Conservation (phyloP, 2,888 invertebrate genomes). For the Strigamia crassipes region DNA sequence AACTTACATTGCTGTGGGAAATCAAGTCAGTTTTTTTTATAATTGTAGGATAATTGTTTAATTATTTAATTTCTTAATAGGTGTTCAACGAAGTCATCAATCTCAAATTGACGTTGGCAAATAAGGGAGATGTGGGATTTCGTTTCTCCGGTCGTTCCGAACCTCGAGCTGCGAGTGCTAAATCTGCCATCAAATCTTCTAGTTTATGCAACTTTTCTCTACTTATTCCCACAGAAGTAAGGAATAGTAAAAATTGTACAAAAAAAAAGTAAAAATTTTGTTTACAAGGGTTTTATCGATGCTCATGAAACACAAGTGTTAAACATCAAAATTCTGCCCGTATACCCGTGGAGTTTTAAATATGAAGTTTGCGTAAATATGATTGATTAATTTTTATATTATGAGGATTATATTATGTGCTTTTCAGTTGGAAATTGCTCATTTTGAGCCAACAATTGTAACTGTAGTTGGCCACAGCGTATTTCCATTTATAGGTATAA, state of each 20-base stretch:
- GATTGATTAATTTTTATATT: too few relatives aligned
- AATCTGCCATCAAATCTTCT: neutral
- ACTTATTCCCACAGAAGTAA: neutral
- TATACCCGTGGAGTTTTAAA: neutral
- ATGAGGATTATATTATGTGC: neutral
- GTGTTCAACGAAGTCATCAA: neutral
- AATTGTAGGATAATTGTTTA: neutral
- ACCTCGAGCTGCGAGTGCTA: neutral
- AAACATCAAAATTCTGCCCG: neutral
- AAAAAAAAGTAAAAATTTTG: neutral
- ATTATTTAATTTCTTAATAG: neutral
- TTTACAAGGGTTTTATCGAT: neutral
- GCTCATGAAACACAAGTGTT: neutral
- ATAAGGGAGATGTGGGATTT: neutral
- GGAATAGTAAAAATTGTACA: neutral
- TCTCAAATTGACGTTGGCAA: neutral
- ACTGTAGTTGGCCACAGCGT: neutral
- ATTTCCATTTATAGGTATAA: neutral
- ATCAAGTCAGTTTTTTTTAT: neutral
- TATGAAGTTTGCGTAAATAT: neutral
- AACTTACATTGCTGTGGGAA: conserved; percentile 5
- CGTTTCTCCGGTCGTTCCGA: neutral
- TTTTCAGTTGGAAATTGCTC: neutral
- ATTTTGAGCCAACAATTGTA: neutral
- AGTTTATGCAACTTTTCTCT: neutral